Evolutionary conservation across 2,888 invertebrate species (phyloP).

Genomic region (Allacma fusca): DNA sequence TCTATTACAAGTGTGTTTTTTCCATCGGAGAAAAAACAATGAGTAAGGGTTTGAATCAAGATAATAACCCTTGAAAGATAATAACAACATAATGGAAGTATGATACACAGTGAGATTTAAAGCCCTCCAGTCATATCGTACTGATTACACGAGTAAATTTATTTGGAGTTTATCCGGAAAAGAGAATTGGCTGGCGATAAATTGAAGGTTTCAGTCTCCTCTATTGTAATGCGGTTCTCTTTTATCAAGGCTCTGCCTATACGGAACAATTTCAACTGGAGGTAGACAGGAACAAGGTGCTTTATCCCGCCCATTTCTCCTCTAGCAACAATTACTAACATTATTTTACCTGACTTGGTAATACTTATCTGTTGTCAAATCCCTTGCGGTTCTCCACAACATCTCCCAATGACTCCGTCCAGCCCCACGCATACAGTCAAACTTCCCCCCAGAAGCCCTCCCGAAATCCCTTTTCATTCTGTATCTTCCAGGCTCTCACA

Average conservation of each 20-base stretch:
- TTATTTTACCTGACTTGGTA: slow-evolving; percentile 26
- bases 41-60: slow-evolving; percentile 37
- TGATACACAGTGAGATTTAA: slow-evolving; percentile 35
- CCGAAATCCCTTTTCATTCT: no score
- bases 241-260: slow-evolving; percentile 37
- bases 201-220: slow-evolving; percentile 35
- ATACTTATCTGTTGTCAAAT: slow-evolving; percentile 35
- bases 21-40: background rate
- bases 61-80: slow-evolving; percentile 41
- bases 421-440: background rate
- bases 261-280: slow-evolving; percentile 41
- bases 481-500: no score
- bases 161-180: slow-evolving; percentile 45
- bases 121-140: slow-evolving; percentile 40
- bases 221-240: slow-evolving; percentile 27
- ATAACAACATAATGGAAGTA: slow-evolving; percentile 43
- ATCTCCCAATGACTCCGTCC: background rate
- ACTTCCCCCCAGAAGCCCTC: background rate
- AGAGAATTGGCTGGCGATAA: slow-evolving; percentile 43
- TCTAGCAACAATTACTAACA: slow-evolving; percentile 29
- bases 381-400: slow-evolving; percentile 32
- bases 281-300: slow-evolving; percentile 39
- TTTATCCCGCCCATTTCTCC: slow-evolving; percentile 37
- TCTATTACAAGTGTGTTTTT: background rate
- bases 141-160: slow-evolving; percentile 41